Percentiles rank a stretch among this genome's conserved stretches.
Evolutionary conservation across 2,888 invertebrate genomes (phyloP).

Genomic region (Rotaria macrura): DNA sequence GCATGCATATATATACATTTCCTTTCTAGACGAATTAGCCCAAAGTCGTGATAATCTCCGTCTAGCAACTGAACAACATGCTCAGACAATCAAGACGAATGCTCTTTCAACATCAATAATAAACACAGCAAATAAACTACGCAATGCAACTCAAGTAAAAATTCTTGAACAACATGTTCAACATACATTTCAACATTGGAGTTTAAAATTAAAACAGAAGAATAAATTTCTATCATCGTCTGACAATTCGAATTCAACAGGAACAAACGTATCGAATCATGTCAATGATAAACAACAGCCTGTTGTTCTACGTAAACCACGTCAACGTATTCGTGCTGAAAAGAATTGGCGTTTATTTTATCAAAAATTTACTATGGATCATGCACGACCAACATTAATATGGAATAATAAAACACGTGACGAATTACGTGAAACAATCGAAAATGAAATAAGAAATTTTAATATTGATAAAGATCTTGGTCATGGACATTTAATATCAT

Average conservation of each 20-base stretch:
- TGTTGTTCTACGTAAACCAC: slow-evolving; percentile 69
- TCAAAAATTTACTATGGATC: slow-evolving; percentile 83
- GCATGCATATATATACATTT: too few species aligned
- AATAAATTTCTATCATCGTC: neutral
- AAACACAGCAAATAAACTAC: slow-evolving; percentile 22
- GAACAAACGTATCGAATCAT: neutral
- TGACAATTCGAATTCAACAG: neutral
- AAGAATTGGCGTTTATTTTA: slow-evolving; percentile 90
- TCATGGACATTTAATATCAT: slow-evolving; percentile 62
- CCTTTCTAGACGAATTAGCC: neutral
- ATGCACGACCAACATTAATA: slow-evolving; percentile 84
- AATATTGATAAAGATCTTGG: slow-evolving; percentile 73
- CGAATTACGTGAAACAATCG: slow-evolving; percentile 77
- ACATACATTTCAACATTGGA: slow-evolving; percentile 52
- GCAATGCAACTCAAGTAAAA: slow-evolving; percentile 31
- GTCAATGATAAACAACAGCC: slow-evolving; percentile 37
- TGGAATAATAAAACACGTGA: slow-evolving; percentile 97
- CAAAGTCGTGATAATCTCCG: neutral
- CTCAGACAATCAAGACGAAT: neutral
- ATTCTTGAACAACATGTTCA: slow-evolving; percentile 51
- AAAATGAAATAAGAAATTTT: slow-evolving; percentile 82
- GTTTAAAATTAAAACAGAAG: slow-evolving; percentile 38
- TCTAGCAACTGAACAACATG: slow-evolving; percentile 19
- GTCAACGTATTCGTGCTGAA: slow-evolving; percentile 61
- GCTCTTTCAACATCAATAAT: neutral